Conservation (phyloP, 2,113 vertebrate genomes). For the Labeo rohita region DNA sequence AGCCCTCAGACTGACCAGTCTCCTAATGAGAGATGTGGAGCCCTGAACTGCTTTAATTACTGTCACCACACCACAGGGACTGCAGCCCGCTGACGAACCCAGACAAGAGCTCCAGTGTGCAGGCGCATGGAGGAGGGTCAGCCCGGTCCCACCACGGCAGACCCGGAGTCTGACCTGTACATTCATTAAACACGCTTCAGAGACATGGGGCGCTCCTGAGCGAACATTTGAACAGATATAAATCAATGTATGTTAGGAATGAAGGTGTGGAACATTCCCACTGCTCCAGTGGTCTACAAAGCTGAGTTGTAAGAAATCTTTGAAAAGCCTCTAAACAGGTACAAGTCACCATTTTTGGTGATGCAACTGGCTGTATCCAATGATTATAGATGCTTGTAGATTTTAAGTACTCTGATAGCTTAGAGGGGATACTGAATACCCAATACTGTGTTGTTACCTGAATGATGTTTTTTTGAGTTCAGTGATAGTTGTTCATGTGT, state of each 20-base stretch:
- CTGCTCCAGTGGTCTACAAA: background rate
- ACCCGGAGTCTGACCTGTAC: slow-evolving; percentile 26
- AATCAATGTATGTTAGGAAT: background rate
- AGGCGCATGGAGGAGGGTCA: slow-evolving; percentile 21
- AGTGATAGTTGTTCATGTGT: no score
- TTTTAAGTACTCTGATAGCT: background rate
- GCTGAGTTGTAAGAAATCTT: background rate
- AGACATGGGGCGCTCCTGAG: background rate
- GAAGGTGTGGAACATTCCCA: background rate
- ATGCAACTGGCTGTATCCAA: background rate
- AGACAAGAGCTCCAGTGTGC: slow-evolving; percentile 56
- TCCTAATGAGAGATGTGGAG: slow-evolving; percentile 75
- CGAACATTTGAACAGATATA: slow-evolving; percentile 4
- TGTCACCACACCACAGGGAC: slow-evolving; percentile 64
- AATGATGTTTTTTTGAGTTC: no score
- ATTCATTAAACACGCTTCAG: slow-evolving; percentile 34
- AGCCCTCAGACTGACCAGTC: slow-evolving; percentile 68
- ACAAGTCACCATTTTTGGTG: no score
- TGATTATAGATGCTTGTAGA: background rate
- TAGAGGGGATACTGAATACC: background rate
- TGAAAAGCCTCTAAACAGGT: background rate
- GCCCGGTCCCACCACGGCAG: slow-evolving; percentile 32
- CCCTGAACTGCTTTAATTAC: slow-evolving; percentile 73
- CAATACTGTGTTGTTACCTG: no score
- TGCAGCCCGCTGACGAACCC: slow-evolving; percentile 39